These are phyloP conservation scores for Anser brachyrhynchus DNA, from an alignment of 2,113 vertebrate species.

Conservation along the genomic window DNA sequence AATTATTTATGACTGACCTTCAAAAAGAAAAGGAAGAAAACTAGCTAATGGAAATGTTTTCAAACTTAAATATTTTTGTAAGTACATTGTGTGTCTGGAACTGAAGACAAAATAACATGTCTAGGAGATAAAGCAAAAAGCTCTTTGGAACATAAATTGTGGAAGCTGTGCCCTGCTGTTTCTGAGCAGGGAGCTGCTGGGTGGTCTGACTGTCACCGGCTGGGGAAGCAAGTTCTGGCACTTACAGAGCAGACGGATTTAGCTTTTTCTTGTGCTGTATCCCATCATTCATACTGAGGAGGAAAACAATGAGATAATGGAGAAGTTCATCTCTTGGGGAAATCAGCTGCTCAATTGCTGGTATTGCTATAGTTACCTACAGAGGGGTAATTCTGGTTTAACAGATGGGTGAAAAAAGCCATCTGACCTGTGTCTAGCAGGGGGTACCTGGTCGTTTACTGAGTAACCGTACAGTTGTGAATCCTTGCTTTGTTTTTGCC, in stretches of 20 bases:
- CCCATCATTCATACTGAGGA: background rate
- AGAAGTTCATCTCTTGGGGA: background rate
- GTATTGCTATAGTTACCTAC: rapidly evolving
- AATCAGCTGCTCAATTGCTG: background rate
- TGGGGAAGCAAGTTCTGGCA: background rate
- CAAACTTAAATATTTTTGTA: slow-evolving; percentile 26
- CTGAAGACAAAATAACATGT: slow-evolving; percentile 32
- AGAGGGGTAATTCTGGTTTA: background rate
- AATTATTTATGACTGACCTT: slow-evolving; percentile 68
- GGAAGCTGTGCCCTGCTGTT: background rate
- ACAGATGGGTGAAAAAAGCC: background rate
- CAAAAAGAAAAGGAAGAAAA: background rate
- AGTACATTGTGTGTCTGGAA: background rate
- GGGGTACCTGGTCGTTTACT: background rate
- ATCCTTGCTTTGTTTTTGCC: background rate
- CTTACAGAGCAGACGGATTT: background rate
- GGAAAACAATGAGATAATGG: background rate
- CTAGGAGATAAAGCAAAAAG: slow-evolving; percentile 7
- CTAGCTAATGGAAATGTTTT: slow-evolving; percentile 36
- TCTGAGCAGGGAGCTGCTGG: background rate
- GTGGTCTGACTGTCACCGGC: background rate
- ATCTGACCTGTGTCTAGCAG: background rate
- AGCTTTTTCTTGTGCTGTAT: background rate
- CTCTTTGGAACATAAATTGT: background rate
- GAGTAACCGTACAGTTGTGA: background rate